Evolutionary conservation across 2,797 vertebrate species (phyloP).

Genomic region (Esox lucius): DNA sequence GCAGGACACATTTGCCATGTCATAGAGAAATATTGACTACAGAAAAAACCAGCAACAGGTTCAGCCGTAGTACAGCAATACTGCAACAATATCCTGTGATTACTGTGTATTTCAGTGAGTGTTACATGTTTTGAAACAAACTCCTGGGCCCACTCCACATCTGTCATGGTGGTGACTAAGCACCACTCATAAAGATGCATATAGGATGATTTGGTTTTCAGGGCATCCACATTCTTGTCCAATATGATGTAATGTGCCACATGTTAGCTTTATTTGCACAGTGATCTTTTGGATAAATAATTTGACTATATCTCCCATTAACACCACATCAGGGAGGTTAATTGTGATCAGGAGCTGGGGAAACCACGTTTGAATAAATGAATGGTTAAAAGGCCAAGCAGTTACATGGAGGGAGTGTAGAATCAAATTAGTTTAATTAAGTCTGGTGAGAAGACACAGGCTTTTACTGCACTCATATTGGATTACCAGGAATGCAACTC

Average conservation of each 20-base stretch:
- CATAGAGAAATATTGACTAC: neutral
- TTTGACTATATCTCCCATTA: conserved; percentile 33
- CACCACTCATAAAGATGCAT: neutral
- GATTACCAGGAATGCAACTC: conserved; percentile 62
- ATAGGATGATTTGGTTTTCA: neutral
- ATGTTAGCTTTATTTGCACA: neutral
- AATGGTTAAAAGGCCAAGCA: conserved; percentile 49
- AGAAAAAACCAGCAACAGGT: neutral
- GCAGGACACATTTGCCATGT: conserved; percentile 3
- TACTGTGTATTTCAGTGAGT: neutral
- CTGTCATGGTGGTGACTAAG: neutral
- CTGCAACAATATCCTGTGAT: neutral
- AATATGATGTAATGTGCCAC: neutral
- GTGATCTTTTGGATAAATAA: neutral
- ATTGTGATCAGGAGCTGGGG: conserved; percentile 49
- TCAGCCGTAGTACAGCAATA: neutral
- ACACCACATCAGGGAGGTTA: conserved; percentile 41
- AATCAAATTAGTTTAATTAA: conserved; percentile 70
- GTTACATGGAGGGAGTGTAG: conserved; percentile 42
- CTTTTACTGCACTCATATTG: conserved; percentile 60
- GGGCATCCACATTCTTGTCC: neutral
- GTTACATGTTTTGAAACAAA: neutral
- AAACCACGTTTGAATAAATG: conserved; percentile 56
- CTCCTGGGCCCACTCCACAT: neutral
- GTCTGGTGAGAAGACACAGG: conserved; percentile 60